Base-by-base conservation (phyloP, 2,888 invertebrate genomes). In the Scotopteryx bipunctaria region DNA sequence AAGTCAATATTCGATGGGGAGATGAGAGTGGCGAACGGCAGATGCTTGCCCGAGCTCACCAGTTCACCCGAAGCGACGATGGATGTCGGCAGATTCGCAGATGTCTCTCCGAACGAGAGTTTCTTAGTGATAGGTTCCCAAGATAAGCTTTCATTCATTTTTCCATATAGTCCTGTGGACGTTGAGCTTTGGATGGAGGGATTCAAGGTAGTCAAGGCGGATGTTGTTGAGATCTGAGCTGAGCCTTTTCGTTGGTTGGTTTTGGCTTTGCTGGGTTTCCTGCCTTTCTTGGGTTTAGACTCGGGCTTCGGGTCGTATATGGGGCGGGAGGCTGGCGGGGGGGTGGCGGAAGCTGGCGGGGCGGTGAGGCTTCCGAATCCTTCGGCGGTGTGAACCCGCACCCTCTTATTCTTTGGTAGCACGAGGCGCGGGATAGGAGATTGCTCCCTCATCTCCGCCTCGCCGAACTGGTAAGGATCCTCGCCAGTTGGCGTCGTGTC, bases 391-490 rank as follows among this genome's bases (percentile, higher is more conserved):
- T 73, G 77, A 25, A 81, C 65, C 58, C 76, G 82, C 71, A 81
- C 80, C 76, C 15, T 80, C 78, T 81, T 85, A 0, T 78, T 78
- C 60, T 88, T 89, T 52, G 84, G 86, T 9, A 89, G 64, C 83
- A 87, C 86, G 2, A 89, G 67, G 55, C 86, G 86, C 1, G 88
- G 88, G n/a, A 89, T 89, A 0, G 89, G 89, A 0, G 89, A 88
- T 46, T 89, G 88, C 43, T 88, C 89, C 21, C 87, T 69, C 81
- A 89, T 81, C 32, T 89, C 89, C 0, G 88, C 88, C 52, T 89
- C 89, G 1, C 89, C 87, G 1, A 88, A 61, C 59, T 87, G 87
- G 57, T 89, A 89, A 0, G 89, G 89, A 38, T 89, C 89, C 53
- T 86, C 86, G 0, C 89, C 89, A 0, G 86, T 86, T 0, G 88